Percentiles rank a stretch among this genome's conserved stretches.
phyloP scores from a whole-genome alignment of 1,140 invertebrate species.

The Pomacea maculata region DNA sequence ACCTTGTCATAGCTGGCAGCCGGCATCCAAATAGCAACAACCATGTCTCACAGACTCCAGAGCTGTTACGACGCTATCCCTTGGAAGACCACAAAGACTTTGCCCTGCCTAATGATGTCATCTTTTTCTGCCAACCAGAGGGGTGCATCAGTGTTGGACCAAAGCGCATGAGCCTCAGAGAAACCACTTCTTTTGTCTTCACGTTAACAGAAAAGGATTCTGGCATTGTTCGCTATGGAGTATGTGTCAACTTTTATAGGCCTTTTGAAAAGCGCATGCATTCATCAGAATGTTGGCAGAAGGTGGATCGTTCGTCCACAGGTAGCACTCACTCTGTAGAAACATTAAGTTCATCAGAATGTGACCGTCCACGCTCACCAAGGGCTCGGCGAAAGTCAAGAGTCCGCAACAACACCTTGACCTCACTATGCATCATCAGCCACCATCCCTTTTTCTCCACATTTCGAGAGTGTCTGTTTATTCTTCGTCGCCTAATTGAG shows the following conservation, averaged over 20 bases:
- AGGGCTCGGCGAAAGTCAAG: slow-evolving; percentile 54
- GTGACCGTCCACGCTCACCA: slow-evolving; percentile 61
- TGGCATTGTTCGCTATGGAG: slow-evolving; percentile 81
- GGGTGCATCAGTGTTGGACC: slow-evolving; percentile 92
- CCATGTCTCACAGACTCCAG: slow-evolving; percentile 63
- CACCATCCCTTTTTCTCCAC: slow-evolving; percentile 99
- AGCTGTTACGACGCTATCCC: slow-evolving; percentile 83
- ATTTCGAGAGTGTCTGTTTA: slow-evolving; percentile 96
- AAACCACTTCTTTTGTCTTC: slow-evolving; percentile 97
- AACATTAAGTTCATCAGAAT: slow-evolving; percentile 78
- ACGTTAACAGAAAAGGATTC: slow-evolving; percentile 99
- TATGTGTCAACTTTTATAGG: slow-evolving; percentile 98
- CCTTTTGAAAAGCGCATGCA: slow-evolving; percentile 76
- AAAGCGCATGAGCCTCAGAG: slow-evolving; percentile 75
- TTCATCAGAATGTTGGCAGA: slow-evolving; percentile 37
- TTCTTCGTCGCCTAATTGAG: slow-evolving; percentile 94
- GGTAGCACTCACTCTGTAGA: slow-evolving; percentile 45
- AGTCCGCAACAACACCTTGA: slow-evolving; percentile 79
- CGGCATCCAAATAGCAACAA: slow-evolving; percentile 71
- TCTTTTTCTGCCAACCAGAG: slow-evolving; percentile 99
- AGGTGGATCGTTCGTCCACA: slow-evolving; percentile 33
- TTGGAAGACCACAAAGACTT: slow-evolving; percentile 96
- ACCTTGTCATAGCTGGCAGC: slow-evolving; percentile 94
- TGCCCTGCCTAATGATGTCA: slow-evolving; percentile 94
- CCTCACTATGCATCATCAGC: slow-evolving; percentile 95